A percentile compares a stretch with the other conserved stretches of the same genome.
These are phyloP conservation scores for Tridacna crocea DNA, from an alignment of 2,888 invertebrate genomes.

Conservation along the genomic window DNA sequence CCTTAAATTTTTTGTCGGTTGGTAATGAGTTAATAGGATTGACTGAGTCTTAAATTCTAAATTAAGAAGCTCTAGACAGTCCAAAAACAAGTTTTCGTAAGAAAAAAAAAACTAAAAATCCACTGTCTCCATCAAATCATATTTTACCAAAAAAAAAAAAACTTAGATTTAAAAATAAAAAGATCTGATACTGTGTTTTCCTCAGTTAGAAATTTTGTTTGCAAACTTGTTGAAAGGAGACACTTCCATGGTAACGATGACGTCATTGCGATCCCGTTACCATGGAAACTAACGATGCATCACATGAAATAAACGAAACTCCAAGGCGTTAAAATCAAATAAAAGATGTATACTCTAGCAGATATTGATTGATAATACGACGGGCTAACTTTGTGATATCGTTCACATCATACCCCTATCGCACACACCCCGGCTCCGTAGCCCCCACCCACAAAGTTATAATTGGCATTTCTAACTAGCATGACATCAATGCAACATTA, in stretches of 20 bases:
- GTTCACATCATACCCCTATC: not conserved
- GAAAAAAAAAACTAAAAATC: too few relatives aligned
- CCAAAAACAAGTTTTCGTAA: too few relatives aligned
- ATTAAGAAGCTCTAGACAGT: too few relatives aligned
- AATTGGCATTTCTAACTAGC: too few relatives aligned
- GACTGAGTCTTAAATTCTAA: too few relatives aligned
- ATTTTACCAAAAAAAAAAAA: too few relatives aligned
- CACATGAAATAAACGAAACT: slow-evolving; percentile 19
- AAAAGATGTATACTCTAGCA: slow-evolving; percentile 18
- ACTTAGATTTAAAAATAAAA: too few relatives aligned
- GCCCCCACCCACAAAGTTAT: too few relatives aligned
- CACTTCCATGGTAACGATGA: slow-evolving; percentile 26
- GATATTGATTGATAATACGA: slow-evolving; percentile 11
- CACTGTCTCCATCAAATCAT: too few relatives aligned
- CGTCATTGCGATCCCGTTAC: slow-evolving; percentile 20
- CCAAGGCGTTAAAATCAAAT: slow-evolving; percentile 26
- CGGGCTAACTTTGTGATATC: not conserved
- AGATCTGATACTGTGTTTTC: slow-evolving; percentile 7
- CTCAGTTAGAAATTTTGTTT: slow-evolving; percentile 19
- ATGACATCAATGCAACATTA: too few relatives aligned
- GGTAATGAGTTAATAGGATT: too few relatives aligned
- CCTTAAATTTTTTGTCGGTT: too few relatives aligned
- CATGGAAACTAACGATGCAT: slow-evolving; percentile 28
- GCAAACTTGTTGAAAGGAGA: slow-evolving; percentile 35
- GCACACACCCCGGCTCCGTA: not conserved